Evolutionary conservation across 2,888 invertebrate genomes (phyloP), one percentile per base, ranked within the genome.

Genomic region (Lottia gigantea): DNA sequence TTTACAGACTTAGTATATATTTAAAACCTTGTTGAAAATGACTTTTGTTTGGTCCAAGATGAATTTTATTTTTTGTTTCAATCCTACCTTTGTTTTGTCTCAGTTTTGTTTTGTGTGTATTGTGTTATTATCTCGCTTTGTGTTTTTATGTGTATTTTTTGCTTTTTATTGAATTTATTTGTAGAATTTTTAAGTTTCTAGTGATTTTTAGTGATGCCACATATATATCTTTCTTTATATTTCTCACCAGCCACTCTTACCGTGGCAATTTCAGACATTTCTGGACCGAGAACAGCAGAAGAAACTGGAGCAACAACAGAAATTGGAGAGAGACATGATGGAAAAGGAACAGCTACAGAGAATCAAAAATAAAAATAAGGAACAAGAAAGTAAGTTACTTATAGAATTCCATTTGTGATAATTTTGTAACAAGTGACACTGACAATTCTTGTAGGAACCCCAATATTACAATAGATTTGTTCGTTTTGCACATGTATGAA

Each of bases 291-390:
- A 95, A 90, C 88, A 90, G 72, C 94, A 95, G 90, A 94, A 94
- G 87, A 90, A 90, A 80, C 91, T 93, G 80, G 92, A 94, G 88
- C 93, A 94, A 87, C 87, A 88, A 75, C 86, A 88, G 73, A 73
- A 83, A 12, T 79, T 87, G 74, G 94, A 95, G 88, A 91, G 94
- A 81, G 92, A 94, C 88, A 73, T 83, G 64, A 73, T 82, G 69
- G 95, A 95, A 89, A 92, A 95, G 75, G 95, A 95, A 87, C 91
- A 93, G 83, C 91, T 95, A 79, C 95, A 96, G 85, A 93, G 94
- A 78, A 91, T 96, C 83, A 93, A 95, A 86, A 95, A 96, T 90
- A 96, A 97, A 89, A 95, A 96, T 89, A 96, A 96, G 89, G 94
- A 95, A 87, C 96, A 96, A 89, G 95, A 96, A 90, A 96, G 96